Conservation (phyloP, 2,888 invertebrate species). For the Deilephila porcellus region DNA sequence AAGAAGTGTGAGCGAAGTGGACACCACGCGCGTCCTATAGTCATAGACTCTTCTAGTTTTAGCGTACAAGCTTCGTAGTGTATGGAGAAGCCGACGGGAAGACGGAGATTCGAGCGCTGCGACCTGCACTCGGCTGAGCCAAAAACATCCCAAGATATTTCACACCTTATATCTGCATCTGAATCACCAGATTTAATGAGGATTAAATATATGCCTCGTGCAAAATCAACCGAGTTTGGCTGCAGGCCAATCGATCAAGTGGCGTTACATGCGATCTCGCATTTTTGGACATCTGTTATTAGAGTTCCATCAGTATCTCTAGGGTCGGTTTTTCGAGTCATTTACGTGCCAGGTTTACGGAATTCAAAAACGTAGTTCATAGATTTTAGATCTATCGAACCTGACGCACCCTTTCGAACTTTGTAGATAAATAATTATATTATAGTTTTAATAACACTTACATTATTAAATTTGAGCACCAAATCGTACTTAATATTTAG, state of each 20-base stretch:
- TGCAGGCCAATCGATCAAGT: conserved; percentile 22
- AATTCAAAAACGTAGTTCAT: conserved; percentile 55
- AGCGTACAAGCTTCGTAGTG: conserved; percentile 51
- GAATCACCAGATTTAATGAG: conserved; percentile 7
- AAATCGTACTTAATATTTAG: conserved; percentile 85
- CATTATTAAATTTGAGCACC: conserved; percentile 83
- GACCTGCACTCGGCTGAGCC: not conserved
- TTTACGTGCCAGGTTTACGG: conserved; percentile 46
- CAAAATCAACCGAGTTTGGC: conserved; percentile 26
- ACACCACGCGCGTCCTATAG: conserved; percentile 67
- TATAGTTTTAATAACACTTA: conserved; percentile 79
- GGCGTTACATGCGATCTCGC: not conserved
- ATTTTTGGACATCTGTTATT: conserved; percentile 18
- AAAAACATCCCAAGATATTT: conserved; percentile 1
- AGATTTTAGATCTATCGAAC: conserved; percentile 63
- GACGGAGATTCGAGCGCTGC: conserved; percentile 31
- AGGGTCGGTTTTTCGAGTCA: conserved; percentile 36
- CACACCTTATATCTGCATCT: not conserved
- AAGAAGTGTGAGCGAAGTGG: conserved; percentile 60
- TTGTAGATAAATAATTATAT: conserved; percentile 78
- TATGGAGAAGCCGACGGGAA: conserved; percentile 33
- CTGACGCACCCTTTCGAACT: conserved; percentile 70
- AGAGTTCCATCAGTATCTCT: conserved; percentile 13
- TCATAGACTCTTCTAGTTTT: conserved; percentile 60
- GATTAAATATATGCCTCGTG: conserved; percentile 11